Conservation (phyloP, 2,797 vertebrate genomes). For the Merluccius polli region DNA sequence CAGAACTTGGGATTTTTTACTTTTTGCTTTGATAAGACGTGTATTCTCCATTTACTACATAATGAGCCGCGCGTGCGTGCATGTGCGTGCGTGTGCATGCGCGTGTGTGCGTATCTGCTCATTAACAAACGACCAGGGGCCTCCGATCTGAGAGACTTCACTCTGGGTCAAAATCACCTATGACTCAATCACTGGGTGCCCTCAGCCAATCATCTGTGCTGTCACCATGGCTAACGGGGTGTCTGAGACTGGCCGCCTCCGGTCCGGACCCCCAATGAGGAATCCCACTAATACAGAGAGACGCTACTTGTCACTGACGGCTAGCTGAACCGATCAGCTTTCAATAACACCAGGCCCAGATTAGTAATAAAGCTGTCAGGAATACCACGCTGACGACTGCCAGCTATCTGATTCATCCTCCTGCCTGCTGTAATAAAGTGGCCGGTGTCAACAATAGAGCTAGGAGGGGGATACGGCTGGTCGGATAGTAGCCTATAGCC, state of each 20-base stretch:
- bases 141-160: slow-evolving; percentile 51
- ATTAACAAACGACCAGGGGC: slow-evolving; percentile 58
- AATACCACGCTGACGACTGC: slow-evolving; percentile 41
- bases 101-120: slow-evolving; percentile 43
- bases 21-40: not conserved
- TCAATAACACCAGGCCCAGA: slow-evolving; percentile 54
- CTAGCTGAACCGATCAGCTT: slow-evolving; percentile 51
- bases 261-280: slow-evolving; percentile 33
- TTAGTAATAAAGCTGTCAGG: slow-evolving; percentile 48
- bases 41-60: no score
- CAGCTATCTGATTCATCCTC: slow-evolving; percentile 63
- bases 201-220: slow-evolving; percentile 66
- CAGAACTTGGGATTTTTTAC: not conserved
- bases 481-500: slow-evolving; percentile 44
- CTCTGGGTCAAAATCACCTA: slow-evolving; percentile 64
- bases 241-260: slow-evolving; percentile 31
- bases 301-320: slow-evolving; percentile 61
- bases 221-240: slow-evolving; percentile 37
- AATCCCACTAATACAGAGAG: slow-evolving; percentile 58
- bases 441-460: slow-evolving; percentile 56
- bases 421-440: slow-evolving; percentile 37
- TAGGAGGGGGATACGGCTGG: slow-evolving; percentile 45
- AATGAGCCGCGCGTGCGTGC: not conserved
- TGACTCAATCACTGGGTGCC: slow-evolving; percentile 59
- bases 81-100: slow-evolving; percentile 10